A percentile compares a stretch with the other conserved stretches of the same genome.
These are phyloP conservation scores for Eleginops maclovinus DNA, from an alignment of 2,113 vertebrate genomes.

Conservation along the genomic window DNA sequence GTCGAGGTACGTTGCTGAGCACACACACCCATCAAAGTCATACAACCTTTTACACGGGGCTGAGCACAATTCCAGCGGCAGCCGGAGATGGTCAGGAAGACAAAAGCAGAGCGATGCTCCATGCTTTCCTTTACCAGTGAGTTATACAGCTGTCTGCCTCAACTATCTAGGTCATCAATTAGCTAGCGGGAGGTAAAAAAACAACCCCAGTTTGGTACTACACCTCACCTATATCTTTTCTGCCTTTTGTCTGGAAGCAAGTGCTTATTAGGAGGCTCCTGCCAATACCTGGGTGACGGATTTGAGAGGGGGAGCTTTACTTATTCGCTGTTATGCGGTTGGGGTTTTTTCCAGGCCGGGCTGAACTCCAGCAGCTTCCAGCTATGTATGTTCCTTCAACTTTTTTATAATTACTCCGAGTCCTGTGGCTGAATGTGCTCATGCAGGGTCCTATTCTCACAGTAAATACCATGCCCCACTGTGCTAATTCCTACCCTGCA, in stretches of 20 bases:
- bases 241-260: slow-evolving; percentile 66
- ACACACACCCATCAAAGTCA: slow-evolving; percentile 51
- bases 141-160: slow-evolving; percentile 75
- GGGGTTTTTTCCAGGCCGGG: slow-evolving; percentile 33
- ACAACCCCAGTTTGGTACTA: slow-evolving; percentile 61
- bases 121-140: slow-evolving; percentile 66
- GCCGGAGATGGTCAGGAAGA: slow-evolving; percentile 50
- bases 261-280: slow-evolving; percentile 71
- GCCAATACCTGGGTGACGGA: slow-evolving; percentile 67
- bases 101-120: slow-evolving; percentile 35
- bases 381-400: slow-evolving; percentile 24
- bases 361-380: slow-evolving; percentile 32
- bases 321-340: slow-evolving; percentile 54
- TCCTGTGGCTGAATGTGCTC: slow-evolving; percentile 26
- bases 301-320: slow-evolving; percentile 58
- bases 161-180: slow-evolving; percentile 80
- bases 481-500: slow-evolving; percentile 21
- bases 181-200: slow-evolving; percentile 56
- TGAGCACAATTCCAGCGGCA: slow-evolving; percentile 26
- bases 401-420: slow-evolving; percentile 37
- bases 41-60: slow-evolving; percentile 20
- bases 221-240: slow-evolving; percentile 67
- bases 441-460: background rate
- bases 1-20: slow-evolving; percentile 9
- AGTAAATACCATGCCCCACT: slow-evolving; percentile 36